Conservation (phyloP, 2,888 invertebrate species). For the Meghimatium bilineatum region DNA sequence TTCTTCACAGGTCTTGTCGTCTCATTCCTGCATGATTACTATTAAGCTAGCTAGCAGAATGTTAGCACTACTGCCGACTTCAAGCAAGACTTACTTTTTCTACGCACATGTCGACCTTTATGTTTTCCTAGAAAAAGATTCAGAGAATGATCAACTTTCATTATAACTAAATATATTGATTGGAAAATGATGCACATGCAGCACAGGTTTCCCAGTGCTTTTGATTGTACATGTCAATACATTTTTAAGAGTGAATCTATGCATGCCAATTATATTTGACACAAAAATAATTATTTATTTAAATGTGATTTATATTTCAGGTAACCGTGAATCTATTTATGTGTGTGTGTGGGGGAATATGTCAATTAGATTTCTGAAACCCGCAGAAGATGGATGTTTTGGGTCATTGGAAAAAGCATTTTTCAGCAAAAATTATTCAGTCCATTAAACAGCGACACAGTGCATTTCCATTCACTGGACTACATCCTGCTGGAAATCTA, state of each 20-base stretch:
- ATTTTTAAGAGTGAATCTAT: not conserved
- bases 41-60: not conserved
- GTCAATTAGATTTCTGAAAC: too few species aligned
- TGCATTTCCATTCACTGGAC: too few species aligned
- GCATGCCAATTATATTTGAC: not conserved
- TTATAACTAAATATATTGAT: not conserved
- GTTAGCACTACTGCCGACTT: not conserved
- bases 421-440: too few species aligned
- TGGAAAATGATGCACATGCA: not conserved
- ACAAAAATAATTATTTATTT: not conserved
- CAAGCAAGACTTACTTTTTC: slow-evolving; percentile 41
- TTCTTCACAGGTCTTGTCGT: not conserved
- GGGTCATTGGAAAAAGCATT: too few species aligned
- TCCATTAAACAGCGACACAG: too few species aligned
- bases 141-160: slow-evolving; percentile 6
- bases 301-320: not conserved
- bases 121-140: slow-evolving; percentile 43
- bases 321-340: too few species aligned
- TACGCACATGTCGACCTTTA: slow-evolving; percentile 41
- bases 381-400: too few species aligned
- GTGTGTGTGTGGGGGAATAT: too few species aligned
- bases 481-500: too few species aligned
- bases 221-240: not conserved
- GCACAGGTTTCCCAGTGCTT: not conserved
- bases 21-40: not conserved